Base-by-base conservation (phyloP, 2,888 invertebrate genomes). In the Campoplex capitator region DNA sequence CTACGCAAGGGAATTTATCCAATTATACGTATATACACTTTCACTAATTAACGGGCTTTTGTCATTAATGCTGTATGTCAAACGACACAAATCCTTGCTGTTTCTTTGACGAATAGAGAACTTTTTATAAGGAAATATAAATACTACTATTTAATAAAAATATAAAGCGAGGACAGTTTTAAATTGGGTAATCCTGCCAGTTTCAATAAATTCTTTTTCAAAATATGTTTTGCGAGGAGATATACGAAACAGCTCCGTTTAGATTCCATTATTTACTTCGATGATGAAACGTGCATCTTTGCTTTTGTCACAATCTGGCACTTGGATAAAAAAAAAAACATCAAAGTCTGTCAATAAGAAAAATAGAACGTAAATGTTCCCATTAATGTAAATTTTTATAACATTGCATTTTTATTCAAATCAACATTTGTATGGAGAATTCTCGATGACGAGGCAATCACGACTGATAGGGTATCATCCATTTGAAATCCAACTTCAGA, bases 21-120 rank as follows among this genome's bases (percentile, higher is more conserved):
- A 87, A 84, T 87, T 81, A 81, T 81, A 28, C 67, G 81, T 78
- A 67, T 78, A 78, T 58, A 86, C 56, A 77, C 86, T 86, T 86
- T 81, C 32, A 58, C 68, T 84, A 83, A 86, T 86, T 84, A 81
- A 81, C 86, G 76, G 56, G 42, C 51, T 68, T 77, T 84, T 83
- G 80, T 81, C 73, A 81, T 84, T 80, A 68, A 84, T 74, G 56
- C 73, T 58, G 48, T 48, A 58, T 58, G 45, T 65, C 13, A 18
- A 71, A 73, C 23, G 38, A 62, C 38, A 77, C 71, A 45, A 83
- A 83, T 83, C 67, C n/a, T 13, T 13, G 42, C 67, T 13, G 38
- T 51, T 79, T 45, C 45, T 56, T 56, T 80, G 28, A 68, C 54
- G 56, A 42, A 78, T n/a, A 23, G 18, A 74, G 73, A 82, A 77